Percentiles rank a stretch among this genome's conserved stretches.
These are phyloP conservation scores for Sapayoa aenigma DNA, from an alignment of 2,113 vertebrate species.

Conservation along the genomic window DNA sequence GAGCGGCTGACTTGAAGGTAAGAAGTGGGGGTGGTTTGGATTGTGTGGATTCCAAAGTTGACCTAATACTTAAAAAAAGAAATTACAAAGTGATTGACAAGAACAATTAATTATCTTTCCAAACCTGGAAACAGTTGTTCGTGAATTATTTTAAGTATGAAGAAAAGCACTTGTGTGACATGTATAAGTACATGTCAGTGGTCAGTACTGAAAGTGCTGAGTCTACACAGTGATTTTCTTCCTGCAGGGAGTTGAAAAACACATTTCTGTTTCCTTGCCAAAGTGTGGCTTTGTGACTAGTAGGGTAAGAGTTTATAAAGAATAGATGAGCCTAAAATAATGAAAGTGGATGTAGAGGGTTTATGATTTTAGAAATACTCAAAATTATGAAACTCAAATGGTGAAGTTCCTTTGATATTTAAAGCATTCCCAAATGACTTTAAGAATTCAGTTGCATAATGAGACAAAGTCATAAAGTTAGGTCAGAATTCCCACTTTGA, in stretches of 20 bases:
- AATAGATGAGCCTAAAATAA: background rate
- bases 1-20: background rate
- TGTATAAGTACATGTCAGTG: background rate
- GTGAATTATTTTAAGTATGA: background rate
- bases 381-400: background rate
- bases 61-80: background rate
- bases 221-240: background rate
- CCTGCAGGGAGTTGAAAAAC: background rate
- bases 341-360: background rate
- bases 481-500: background rate
- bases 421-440: background rate
- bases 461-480: background rate
- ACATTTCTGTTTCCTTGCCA: background rate
- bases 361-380: background rate
- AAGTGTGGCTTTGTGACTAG: background rate
- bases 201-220: background rate
- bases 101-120: background rate
- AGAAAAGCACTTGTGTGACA: background rate
- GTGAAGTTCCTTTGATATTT: background rate
- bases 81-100: background rate
- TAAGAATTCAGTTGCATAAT: background rate
- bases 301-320: background rate
- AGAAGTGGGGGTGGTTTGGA: background rate
- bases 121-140: background rate
- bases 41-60: background rate